These are phyloP conservation scores for Aptenodytes patagonicus DNA, from an alignment of 2,113 vertebrate genomes.

Conservation along the genomic window DNA sequence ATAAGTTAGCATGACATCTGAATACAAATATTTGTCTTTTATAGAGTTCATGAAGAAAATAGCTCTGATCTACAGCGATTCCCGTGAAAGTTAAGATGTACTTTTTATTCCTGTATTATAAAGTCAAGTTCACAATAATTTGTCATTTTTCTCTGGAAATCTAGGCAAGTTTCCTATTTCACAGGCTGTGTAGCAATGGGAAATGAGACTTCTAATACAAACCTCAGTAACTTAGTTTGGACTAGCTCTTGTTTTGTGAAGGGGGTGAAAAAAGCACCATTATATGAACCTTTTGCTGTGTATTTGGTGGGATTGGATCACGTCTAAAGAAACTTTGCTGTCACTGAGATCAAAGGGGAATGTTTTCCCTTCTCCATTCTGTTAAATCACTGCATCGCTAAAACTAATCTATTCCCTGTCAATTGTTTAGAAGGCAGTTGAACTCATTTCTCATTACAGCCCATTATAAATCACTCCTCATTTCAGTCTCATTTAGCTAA, in stretches of 20 bases:
- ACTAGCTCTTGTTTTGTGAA: not conserved
- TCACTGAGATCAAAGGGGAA: not conserved
- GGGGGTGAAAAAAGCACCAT: not conserved
- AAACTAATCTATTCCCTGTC: constrained; percentile 4
- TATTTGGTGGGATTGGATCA: not conserved
- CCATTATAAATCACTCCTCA: constrained; percentile 3
- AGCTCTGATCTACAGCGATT: not conserved
- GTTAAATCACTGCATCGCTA: not conserved
- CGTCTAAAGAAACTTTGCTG: not conserved
- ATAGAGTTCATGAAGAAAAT: not conserved
- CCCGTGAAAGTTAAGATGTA: not conserved
- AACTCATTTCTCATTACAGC: not conserved
- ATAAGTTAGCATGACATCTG: not conserved
- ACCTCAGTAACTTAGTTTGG: not conserved
- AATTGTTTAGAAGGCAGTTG: not conserved
- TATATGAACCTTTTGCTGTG: not conserved
- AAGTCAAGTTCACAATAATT: not conserved
- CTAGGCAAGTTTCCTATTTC: not conserved
- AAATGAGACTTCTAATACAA: not conserved
- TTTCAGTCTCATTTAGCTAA: constrained; percentile 40
- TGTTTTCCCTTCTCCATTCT: not conserved
- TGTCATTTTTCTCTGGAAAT: not conserved
- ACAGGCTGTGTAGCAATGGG: not conserved
- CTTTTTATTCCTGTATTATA: not conserved
- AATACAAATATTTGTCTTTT: not conserved